Base-by-base conservation (phyloP, 2,888 invertebrate genomes). In the Thereva unica region DNA sequence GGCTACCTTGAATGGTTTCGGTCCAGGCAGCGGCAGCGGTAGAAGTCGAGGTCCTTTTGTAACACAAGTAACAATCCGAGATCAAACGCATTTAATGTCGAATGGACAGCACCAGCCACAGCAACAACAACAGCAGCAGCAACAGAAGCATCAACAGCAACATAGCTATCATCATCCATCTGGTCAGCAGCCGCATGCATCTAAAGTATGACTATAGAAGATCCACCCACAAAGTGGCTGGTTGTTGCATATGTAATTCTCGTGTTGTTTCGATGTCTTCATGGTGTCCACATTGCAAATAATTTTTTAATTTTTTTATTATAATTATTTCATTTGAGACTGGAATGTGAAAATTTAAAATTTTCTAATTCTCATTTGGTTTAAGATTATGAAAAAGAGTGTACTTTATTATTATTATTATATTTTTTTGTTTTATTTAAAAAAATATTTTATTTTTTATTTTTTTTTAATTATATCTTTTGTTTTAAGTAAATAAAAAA, bases 41-140 rank as follows among this genome's bases (percentile, higher is more conserved):
- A 76, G 80, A 55, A 78, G 78, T 71, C 82, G 85, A 23, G 86
- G 86, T 0, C 86, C 86, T 0, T 87, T 86, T 71, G 82, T 86
- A 3, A 87, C 86, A 0, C 86, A 86, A 72, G 86, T 86, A 47
- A 86, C 85, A 53, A 86, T 86, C 70, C 83, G 85, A 4, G 85
- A 85, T 68, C 82, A 83, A 71, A 72, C 72, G 7, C 65, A 55
- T 49, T 41, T 59, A 69, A 47, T 61, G n/a, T 7, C 61, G 5
- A 42, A 45, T n/a, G 37, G 23, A 75, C 71, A 67, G 78, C 78
- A 67, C 2, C 23, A 23, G 23, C 23, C 23, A 23, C 23, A 23
- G 23, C 76, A 78, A 52, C 78, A 78, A 57, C 78, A 78, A 64
- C 78, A 78, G 5, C 65, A 65, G 12, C 65, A 55, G 12, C 23